Evolutionary conservation across 1,140 invertebrate genomes (phyloP), one percentile per base, ranked within the genome.

Genomic region (Dendroctonus valens): DNA sequence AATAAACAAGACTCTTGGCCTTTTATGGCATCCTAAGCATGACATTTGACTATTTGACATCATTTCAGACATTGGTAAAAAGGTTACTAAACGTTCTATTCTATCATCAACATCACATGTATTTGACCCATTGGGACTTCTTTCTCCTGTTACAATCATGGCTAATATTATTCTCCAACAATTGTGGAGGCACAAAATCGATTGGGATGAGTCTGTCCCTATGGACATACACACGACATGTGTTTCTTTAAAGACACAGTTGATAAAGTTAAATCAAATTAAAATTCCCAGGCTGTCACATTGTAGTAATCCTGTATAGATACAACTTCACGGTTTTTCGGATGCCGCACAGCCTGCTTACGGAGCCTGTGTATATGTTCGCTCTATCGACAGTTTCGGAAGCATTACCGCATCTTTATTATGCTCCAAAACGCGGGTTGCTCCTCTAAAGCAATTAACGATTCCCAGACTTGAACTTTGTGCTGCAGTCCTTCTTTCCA

Each of bases 131-230:
- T 53, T 78, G 40, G 77, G 77, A 26, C 61, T 79, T n/a, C 38
- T 79, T 54, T 46, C 46, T 6, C 73, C 73, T 9, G 49, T 69
- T 39, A 67, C 70, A 37, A 69, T 76, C 12, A 67, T 12, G 38
- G 65, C 70, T 14, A 78, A 76, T 66, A 72, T 76, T 26, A 54
- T 77, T 15, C 6, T 78, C 8, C 76, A 78, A 72, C 41, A 68
- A 61, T 40, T 78, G 12, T 79, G 76, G 76, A 7, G 68, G 7
- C 11, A 9, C 6, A 65, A 72, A 49, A 26, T 75, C 7, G 49
- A 14, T 7, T 65, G 39, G 40, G 46, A 58, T 5, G 5, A 11
- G 14, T 39, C 46, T 14, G 12, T 50, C 12, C 49, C 12, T 65
- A 6, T n/a, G 41, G 41, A 26, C 9, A 8, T 12, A 14, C 41